Conservation (phyloP, 37 sponge, comb jelly and placozoan species). For the Ianthella basta region DNA sequence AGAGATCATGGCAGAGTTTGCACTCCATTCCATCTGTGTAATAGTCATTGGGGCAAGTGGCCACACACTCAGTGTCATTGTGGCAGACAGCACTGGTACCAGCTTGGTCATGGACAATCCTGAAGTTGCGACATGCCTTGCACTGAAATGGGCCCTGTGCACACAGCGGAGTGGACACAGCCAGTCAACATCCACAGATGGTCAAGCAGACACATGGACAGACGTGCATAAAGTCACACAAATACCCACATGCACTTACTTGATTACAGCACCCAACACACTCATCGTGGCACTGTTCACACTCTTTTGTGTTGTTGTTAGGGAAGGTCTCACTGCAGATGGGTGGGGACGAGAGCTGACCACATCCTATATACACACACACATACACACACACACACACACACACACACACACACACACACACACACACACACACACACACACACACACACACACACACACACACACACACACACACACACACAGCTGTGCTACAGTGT, state of each 20-base stretch:
- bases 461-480: constrained; percentile 8
- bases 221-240: too few relatives aligned
- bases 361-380: neutral
- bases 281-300: constrained; percentile 57
- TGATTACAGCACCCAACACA: constrained; percentile 52
- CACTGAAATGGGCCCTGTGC: constrained; percentile 57
- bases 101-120: too few relatives aligned
- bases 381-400: constrained; percentile 11
- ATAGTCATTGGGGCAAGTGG: constrained; percentile 48
- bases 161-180: neutral
- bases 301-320: constrained; percentile 23
- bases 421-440: constrained; percentile 23
- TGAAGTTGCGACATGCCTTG: constrained; percentile 30
- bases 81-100: neutral
- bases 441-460: too few relatives aligned
- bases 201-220: neutral
- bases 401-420: constrained; percentile 20
- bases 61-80: constrained; percentile 47
- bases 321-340: constrained; percentile 36
- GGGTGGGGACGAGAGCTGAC: too few relatives aligned
- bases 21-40: constrained; percentile 28
- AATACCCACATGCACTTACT: constrained; percentile 32
- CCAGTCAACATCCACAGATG: too few relatives aligned
- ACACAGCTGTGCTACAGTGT: neutral
- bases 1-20: constrained; percentile 52